A percentile compares a stretch with the other conserved stretches of the same genome.
Evolutionary conservation across 2,888 invertebrate genomes (phyloP).

Genomic region (Drosophila nigricruria): DNA sequence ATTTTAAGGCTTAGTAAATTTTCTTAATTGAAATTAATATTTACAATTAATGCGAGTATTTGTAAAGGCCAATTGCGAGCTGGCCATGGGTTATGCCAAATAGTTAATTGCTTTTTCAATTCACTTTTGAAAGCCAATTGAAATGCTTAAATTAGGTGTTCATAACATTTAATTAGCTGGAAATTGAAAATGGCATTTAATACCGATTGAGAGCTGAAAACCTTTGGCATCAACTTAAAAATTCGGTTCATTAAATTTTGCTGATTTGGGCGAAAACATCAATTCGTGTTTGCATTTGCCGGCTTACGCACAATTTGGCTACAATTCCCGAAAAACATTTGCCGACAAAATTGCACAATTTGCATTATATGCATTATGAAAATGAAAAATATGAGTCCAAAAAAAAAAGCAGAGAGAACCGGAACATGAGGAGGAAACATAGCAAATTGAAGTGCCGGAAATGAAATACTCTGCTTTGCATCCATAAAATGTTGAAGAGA

Average conservation of each 20-base stretch:
- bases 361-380: constrained; percentile 41
- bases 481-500: no score
- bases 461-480: constrained; percentile 2
- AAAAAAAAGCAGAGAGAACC: not conserved
- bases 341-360: constrained; percentile 56
- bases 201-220: constrained; percentile 21
- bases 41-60: constrained; percentile 6
- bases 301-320: constrained; percentile 34
- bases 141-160: not conserved
- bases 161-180: constrained; percentile 41
- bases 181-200: constrained; percentile 34
- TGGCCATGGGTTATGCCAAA: not conserved
- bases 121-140: not conserved
- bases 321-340: constrained; percentile 34
- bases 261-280: constrained; percentile 44
- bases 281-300: constrained; percentile 41
- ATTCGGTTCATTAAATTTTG: constrained; percentile 40
- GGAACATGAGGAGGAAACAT: not conserved
- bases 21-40: constrained; percentile 11
- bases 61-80: not conserved
- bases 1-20: not conserved
- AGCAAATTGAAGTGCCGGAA: not conserved
- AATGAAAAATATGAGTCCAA: constrained; percentile 10
- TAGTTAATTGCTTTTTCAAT: not conserved
- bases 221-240: constrained; percentile 52